Conservation (phyloP, 2,113 vertebrate species). For the Agapornis roseicollis region DNA sequence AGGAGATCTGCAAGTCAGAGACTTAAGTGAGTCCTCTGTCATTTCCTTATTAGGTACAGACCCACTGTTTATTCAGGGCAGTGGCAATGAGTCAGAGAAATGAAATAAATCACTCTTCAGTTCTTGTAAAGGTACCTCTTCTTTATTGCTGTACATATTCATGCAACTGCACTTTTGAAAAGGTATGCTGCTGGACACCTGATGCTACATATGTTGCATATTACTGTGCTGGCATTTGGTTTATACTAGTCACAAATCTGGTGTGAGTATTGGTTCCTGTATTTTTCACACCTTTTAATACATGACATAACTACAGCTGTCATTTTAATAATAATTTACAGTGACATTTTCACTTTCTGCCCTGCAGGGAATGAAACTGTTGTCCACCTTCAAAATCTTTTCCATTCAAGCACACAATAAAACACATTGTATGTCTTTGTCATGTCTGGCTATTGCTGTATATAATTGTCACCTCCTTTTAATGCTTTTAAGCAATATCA, state of each 20-base stretch:
- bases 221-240: not conserved
- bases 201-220: accelerated
- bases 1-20: not conserved
- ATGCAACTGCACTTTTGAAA: not conserved
- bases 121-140: not conserved
- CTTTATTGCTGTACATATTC: not conserved
- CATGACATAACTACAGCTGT: not conserved
- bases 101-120: not conserved
- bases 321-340: not conserved
- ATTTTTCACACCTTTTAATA: not conserved
- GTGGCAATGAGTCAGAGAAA: not conserved
- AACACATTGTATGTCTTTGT: not conserved
- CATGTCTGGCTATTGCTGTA: not conserved
- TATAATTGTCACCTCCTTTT: not conserved
- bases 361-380: not conserved
- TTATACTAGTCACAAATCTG: not conserved
- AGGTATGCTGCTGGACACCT: not conserved
- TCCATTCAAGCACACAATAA: not conserved
- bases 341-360: not conserved
- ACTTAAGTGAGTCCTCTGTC: not conserved
- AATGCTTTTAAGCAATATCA: not conserved
- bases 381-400: not conserved
- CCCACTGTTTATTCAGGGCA: not conserved
- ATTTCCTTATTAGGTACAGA: not conserved
- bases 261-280: not conserved